phyloP scores from a whole-genome alignment of 2,797 vertebrate species.

The Paramormyrops hopkinsi region DNA sequence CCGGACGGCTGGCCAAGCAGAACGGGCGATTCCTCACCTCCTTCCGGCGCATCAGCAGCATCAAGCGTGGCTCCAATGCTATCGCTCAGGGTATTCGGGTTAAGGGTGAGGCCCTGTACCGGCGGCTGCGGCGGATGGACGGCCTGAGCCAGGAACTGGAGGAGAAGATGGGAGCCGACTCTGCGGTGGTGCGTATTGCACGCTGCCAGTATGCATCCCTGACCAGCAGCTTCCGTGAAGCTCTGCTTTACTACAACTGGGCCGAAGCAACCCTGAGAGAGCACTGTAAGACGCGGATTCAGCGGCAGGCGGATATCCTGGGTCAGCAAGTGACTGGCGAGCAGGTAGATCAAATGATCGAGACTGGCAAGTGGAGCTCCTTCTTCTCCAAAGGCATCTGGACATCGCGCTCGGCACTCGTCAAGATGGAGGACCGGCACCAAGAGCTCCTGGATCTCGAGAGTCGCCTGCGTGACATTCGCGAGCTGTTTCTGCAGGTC shows the following conservation, averaged over 20 bases:
- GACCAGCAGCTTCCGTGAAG: conserved; percentile 58
- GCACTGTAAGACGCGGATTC: conserved; percentile 74
- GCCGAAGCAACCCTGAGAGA: conserved; percentile 73
- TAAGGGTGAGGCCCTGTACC: conserved; percentile 61
- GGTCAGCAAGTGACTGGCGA: conserved; percentile 69
- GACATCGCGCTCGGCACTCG: conserved; percentile 63
- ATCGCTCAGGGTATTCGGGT: conserved; percentile 77
- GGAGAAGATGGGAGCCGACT: conserved; percentile 53
- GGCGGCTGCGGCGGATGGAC: conserved; percentile 64
- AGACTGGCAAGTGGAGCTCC: conserved; percentile 74
- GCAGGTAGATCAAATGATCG: conserved; percentile 76
- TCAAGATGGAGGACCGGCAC: conserved; percentile 75
- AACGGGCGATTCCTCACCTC: conserved; percentile 76
- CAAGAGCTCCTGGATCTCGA: conserved; percentile 82
- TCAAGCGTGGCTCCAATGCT: conserved; percentile 76
- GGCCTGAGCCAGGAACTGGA: conserved; percentile 51
- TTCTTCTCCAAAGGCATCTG: conserved; percentile 75
- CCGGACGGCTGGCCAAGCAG: conserved; percentile 63
- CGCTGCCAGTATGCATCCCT: conserved; percentile 66
- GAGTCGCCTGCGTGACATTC: conserved; percentile 70
- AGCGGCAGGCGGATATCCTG: conserved; percentile 82
- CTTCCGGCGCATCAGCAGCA: conserved; percentile 70
- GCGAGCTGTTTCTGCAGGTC: conserved; percentile 75
- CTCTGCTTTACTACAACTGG: conserved; percentile 72
- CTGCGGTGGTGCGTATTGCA: conserved; percentile 64